Percentiles rank a stretch among this genome's conserved stretches.
Evolutionary conservation across 2,797 vertebrate genomes (phyloP).

Genomic region (Sebastes oblongus): DNA sequence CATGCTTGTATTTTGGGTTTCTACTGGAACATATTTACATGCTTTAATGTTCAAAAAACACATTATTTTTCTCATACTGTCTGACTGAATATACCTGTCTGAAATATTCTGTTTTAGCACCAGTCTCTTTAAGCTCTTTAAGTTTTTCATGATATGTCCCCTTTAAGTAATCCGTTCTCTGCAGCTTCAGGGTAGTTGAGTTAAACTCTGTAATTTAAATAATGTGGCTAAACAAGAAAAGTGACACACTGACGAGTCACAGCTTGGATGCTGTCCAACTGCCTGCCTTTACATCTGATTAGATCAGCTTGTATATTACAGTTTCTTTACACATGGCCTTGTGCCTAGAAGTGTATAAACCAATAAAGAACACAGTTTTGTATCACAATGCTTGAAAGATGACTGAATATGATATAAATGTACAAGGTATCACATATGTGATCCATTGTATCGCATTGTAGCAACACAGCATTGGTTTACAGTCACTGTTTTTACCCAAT

Average conservation of each 20-base stretch:
- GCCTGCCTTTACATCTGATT: background rate
- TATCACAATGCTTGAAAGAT: background rate
- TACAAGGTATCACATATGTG: background rate
- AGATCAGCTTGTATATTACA: background rate
- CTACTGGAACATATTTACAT: background rate
- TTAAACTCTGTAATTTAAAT: conserved; percentile 2
- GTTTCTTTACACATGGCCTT: background rate
- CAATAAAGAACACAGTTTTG: background rate
- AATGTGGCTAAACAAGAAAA: conserved; percentile 21
- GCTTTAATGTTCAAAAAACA: background rate
- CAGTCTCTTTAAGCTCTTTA: no score
- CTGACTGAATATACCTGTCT: no score
- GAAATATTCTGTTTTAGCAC: background rate
- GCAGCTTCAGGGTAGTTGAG: background rate
- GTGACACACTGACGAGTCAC: background rate
- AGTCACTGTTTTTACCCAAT: background rate
- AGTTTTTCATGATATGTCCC: background rate
- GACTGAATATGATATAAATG: background rate
- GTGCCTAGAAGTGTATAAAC: background rate
- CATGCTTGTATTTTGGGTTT: no score
- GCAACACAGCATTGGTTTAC: background rate
- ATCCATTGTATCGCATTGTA: background rate
- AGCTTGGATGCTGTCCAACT: conserved; percentile 2
- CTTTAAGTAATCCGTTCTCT: background rate
- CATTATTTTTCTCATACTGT: background rate